Evolutionary conservation across 2,888 invertebrate genomes (phyloP), one percentile per base, ranked within the genome.

Genomic region (Drosophila algonquin): DNA sequence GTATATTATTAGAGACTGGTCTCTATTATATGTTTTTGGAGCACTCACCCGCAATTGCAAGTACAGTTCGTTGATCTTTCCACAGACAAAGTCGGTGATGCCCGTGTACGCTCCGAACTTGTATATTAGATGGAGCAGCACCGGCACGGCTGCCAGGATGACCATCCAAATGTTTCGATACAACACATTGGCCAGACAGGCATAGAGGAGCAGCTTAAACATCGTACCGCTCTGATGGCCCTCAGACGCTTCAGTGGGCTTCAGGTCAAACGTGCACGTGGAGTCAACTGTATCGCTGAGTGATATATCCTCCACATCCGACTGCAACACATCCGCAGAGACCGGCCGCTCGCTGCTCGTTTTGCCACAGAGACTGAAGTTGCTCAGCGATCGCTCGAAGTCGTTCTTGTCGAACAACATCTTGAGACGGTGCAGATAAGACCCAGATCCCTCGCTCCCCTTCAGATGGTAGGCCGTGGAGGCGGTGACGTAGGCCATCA

Each of bases 141-240:
- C 93, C 8, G 97, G 97, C 78, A 98, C 93, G 1, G 96, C 94
- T 58, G 97, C 93, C 27, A 98, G 93, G 8, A 96, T 95, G 75
- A 97, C 92, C 65, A 97, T 93, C 96, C 97, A 97, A 58, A 96
- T 94, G 88, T 98, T 95, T 83, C 96, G 96, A 95, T 97, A 98
- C 16, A 98, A 93, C 35, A 97, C 93, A 93, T 98, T 97, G 59
- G 96, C 94, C 8, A 95, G 93, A 82, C 98, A 97, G 2, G 96
- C 96, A 93, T 97, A 97, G 78, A 97, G 93, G 12, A 98, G 92
- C 5, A 95, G 94, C 86, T 96, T 96, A 85, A 97, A 95, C 87
- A 96, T 97, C 47, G 94, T 93, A 16, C 94, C 94, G 75, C 95
- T 95, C 68, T 94, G 94, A 65, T 92, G 92, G 45, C 90, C 90